Evolutionary conservation across 2,113 vertebrate species (phyloP), one percentile per base, ranked within the genome.

Genomic region (Ascaphus truei): DNA sequence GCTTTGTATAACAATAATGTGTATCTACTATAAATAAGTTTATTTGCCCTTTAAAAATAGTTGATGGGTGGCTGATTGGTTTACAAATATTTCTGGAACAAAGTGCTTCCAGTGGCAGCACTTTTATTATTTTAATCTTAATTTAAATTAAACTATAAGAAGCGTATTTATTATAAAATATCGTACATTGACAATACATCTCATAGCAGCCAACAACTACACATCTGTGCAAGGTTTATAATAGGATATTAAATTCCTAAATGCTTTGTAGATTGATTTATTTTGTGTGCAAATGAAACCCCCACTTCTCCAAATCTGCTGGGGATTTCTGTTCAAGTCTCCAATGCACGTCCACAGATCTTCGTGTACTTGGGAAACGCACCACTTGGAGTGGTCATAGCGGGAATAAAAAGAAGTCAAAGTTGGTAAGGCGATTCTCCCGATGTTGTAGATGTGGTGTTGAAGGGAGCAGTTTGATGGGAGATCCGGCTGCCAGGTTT

Each of bases 311-410:
- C 83, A 90, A 36, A 85, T 79, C 74, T 98, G 95, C 18, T 81
- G 47, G 0, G 58, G 76, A 64, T 89, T 84, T 9, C 95, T 86
- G 77, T 98, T 98, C 73, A 98, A 74, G 64, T 98, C 95, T 68
- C 95, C 95, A 5, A 98, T 80, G 56, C 96, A 98, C 5, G 84
- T 86, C 91, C 95, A 92, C 59, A 60, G 82, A 71, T 88, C 81
- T 80, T 83, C 30, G 1, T 39, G 51, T 0, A 31, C 20, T 50
- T 0, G 51, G 1, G 95, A 95, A 76, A 95, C 85, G 20, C 93
- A 92, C 96, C 96, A 98, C 83, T 98, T 98, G 33, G 95, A 92
- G 76, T 98, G 95, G 77, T 98, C 96, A 0, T 87, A 43, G 64
- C 76, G 29, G n/a, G 93, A 95, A 27, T 50, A 55, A 66, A 98